These are phyloP conservation scores for Agapostemon virescens DNA, from an alignment of 2,888 invertebrate genomes.

Conservation along the genomic window DNA sequence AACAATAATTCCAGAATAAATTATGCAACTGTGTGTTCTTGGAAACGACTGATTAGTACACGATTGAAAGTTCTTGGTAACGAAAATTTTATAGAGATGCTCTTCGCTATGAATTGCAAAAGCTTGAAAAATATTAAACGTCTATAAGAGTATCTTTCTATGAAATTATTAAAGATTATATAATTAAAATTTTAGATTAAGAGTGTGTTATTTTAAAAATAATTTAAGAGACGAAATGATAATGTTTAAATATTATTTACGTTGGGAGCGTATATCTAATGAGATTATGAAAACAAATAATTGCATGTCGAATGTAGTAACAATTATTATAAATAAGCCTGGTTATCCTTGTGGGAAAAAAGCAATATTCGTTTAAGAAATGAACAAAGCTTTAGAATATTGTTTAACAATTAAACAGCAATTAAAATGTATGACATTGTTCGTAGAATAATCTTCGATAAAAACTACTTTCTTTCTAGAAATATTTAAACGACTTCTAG, in stretches of 20 bases:
- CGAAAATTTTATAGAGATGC: neutral
- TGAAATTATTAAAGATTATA: too few species aligned
- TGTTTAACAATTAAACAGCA: neutral
- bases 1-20: neutral
- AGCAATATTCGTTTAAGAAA: neutral
- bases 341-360: neutral
- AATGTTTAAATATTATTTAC: neutral
- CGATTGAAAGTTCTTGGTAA: neutral
- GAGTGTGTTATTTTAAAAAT: neutral
- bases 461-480: too few species aligned
- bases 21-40: neutral
- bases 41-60: neutral
- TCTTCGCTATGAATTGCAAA: too few species aligned
- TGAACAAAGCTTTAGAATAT: neutral
- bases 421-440: neutral
- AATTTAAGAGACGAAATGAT: neutral
- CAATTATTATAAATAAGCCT: neutral
- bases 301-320: neutral
- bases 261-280: neutral
- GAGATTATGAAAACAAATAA: neutral
- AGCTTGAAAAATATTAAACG: neutral
- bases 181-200: neutral
- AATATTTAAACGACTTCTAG: neutral
- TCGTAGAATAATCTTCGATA: neutral
- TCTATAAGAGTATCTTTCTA: too few species aligned